A percentile compares a stretch with the other conserved stretches of the same genome.
Evolutionary conservation across 2,888 invertebrate genomes (phyloP).

Genomic region (Heliconius cydno): DNA sequence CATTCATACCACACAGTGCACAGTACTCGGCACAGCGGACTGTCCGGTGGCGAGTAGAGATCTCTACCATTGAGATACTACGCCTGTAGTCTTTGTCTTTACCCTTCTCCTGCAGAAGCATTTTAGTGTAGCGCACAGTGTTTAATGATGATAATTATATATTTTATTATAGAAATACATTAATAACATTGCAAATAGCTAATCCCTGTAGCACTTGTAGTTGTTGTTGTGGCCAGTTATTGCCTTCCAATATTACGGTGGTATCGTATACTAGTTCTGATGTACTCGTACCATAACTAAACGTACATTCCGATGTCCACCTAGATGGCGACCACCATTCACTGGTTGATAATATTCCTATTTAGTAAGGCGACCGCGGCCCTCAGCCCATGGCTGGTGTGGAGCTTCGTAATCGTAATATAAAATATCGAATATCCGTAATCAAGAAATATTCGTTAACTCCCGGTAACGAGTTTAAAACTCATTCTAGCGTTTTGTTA

Average conservation of each 20-base stretch:
- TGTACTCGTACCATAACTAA: not conserved
- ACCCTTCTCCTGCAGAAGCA: not conserved
- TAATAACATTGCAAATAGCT: not conserved
- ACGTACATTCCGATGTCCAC: not conserved
- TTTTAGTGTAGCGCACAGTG: not conserved
- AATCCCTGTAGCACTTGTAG: not conserved
- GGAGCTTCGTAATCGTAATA: no score
- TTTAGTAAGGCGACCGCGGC: not conserved
- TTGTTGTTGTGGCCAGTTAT: not conserved
- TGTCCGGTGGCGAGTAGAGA: not conserved
- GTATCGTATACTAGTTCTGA: not conserved
- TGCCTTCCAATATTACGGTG: not conserved
- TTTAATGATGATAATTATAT: not conserved
- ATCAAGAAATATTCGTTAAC: no score
- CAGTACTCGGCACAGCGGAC: not conserved
- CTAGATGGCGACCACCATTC: not conserved
- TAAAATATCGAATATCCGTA: no score
- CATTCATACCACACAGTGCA: not conserved
- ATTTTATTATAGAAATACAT: no score
- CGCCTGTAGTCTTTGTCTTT: not conserved
- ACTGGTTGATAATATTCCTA: not conserved
- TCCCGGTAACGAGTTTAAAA: no score
- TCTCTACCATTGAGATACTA: not conserved
- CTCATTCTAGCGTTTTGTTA: no score
- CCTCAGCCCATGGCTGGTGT: no score